These are phyloP conservation scores for Petrocephalus sullivani DNA, from an alignment of 2,797 vertebrate species.

Conservation along the genomic window DNA sequence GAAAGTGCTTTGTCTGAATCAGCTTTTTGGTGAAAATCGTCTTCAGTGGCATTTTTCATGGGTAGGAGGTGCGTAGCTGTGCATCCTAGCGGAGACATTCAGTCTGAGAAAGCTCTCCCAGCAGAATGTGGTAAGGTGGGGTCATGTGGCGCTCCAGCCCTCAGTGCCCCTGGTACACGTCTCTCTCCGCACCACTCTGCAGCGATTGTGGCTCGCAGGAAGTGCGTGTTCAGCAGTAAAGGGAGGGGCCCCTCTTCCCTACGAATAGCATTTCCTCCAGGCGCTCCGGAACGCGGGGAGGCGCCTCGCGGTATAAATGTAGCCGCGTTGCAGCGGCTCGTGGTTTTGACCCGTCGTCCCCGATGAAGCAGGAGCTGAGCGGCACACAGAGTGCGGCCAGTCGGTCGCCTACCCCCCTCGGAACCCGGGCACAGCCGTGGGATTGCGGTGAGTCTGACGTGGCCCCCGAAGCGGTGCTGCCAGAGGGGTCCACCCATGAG, in stretches of 20 bases:
- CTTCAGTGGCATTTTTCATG: neutral
- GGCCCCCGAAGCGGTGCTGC: neutral
- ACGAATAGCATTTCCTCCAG: slow-evolving; percentile 39
- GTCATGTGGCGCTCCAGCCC: neutral
- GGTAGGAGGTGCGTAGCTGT: neutral
- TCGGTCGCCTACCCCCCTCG: neutral
- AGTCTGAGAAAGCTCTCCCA: neutral
- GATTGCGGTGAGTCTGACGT: slow-evolving; percentile 12
- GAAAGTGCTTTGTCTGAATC: neutral
- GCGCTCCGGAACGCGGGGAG: neutral
- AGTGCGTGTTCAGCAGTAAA: slow-evolving; percentile 49
- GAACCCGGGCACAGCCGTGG: neutral
- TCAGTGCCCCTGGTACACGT: neutral
- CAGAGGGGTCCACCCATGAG: neutral
- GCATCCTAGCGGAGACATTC: neutral
- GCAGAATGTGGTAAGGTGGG: neutral
- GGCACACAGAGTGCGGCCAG: neutral
- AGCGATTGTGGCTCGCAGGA: slow-evolving; percentile 40
- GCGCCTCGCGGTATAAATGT: neutral
- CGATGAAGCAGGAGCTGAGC: neutral
- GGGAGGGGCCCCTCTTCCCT: slow-evolving; percentile 43
- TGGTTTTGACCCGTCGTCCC: neutral
- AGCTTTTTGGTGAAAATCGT: neutral
- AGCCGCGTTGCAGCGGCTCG: neutral
- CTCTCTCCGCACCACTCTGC: slow-evolving; percentile 11